phyloP scores from a whole-genome alignment of 2,888 invertebrate species.

The Neoascia interrupta region DNA sequence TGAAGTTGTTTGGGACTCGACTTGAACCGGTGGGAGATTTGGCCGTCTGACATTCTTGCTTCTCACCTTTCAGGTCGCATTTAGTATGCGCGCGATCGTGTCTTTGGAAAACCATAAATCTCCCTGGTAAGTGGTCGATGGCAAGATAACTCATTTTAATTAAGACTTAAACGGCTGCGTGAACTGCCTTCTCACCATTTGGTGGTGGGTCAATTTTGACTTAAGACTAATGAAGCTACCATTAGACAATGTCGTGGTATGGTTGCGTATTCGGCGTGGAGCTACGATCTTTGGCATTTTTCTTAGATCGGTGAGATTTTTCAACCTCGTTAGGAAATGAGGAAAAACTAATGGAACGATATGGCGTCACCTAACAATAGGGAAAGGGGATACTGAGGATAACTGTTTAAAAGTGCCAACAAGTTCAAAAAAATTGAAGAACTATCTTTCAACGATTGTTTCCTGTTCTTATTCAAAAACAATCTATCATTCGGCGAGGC shows the following conservation, averaged over 20 bases:
- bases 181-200: background rate
- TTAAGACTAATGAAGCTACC: conserved; percentile 39
- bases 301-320: too few species aligned
- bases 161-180: conserved; percentile 48
- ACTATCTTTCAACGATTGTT: too few species aligned
- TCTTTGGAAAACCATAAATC: conserved; percentile 52
- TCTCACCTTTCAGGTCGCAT: conserved; percentile 57
- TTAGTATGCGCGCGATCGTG: background rate
- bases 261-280: conserved; percentile 3
- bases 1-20: conserved; percentile 61
- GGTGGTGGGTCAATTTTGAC: conserved; percentile 26
- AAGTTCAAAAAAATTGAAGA: too few species aligned
- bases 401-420: too few species aligned
- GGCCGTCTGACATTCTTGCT: conserved; percentile 60
- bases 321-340: too few species aligned
- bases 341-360: too few species aligned
- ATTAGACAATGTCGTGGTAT: conserved; percentile 27
- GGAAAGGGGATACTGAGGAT: too few species aligned
- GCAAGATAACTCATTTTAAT: conserved; percentile 56
- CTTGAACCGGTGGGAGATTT: conserved; percentile 18
- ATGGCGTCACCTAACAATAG: too few species aligned
- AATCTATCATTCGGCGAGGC: too few species aligned
- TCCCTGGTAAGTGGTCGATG: conserved; percentile 35
- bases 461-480: too few species aligned
- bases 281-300: background rate